These are phyloP conservation scores for Apteryx owenii DNA, from an alignment of 2,113 vertebrate species.

Conservation along the genomic window DNA sequence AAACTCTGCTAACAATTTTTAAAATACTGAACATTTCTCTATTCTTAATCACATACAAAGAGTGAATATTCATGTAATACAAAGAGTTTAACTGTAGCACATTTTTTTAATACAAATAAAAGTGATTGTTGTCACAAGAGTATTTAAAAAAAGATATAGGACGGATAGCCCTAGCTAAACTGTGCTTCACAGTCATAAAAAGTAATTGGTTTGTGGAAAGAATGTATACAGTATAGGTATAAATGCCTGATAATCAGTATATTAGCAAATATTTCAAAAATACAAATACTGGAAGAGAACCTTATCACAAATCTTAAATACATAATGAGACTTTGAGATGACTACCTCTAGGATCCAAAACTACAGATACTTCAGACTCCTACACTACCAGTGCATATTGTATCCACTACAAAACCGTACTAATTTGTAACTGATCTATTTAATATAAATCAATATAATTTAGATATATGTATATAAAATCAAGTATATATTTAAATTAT, in stretches of 20 bases:
- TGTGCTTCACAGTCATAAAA: neutral
- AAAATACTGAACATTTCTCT: neutral
- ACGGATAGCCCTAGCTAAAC: neutral
- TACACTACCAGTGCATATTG: neutral
- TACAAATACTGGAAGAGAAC: neutral
- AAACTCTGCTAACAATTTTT: neutral
- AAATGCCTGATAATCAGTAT: neutral
- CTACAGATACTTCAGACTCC: neutral
- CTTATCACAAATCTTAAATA: neutral
- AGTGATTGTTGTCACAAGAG: neutral
- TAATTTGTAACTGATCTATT: neutral
- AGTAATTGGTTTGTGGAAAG: neutral
- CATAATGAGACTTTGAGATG: neutral
- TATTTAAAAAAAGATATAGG: neutral
- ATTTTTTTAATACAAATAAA: neutral
- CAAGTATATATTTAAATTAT: neutral
- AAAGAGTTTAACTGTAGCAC: neutral
- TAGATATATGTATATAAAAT: no score
- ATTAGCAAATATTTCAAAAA: neutral
- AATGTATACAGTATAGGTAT: neutral
- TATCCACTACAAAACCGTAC: neutral
- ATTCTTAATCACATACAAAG: neutral
- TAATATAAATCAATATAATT: neutral
- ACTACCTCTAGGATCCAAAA: neutral
- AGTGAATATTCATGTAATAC: neutral